These are phyloP conservation scores for Dromiciops gliroides DNA, from an alignment of 2,113 vertebrate species.

Conservation along the genomic window DNA sequence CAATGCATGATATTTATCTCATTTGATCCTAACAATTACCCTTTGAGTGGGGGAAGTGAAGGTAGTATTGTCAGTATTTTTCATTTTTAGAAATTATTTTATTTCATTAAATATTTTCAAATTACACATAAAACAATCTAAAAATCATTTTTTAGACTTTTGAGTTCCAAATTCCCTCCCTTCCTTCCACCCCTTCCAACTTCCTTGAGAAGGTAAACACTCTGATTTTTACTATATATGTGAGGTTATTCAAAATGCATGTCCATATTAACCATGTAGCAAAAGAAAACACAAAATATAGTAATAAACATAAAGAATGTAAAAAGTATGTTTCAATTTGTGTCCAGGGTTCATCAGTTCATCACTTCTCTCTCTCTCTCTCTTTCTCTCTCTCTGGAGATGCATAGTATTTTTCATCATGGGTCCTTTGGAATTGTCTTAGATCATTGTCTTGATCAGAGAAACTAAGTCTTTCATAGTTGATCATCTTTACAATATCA, in stretches of 20 bases:
- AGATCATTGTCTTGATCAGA: no score
- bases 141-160: not conserved
- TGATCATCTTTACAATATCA: no score
- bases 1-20: not conserved
- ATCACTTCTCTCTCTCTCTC: no score
- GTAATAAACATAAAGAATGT: no score
- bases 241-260: not conserved
- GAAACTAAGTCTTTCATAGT: no score
- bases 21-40: not conserved
- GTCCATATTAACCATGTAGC: not conserved
- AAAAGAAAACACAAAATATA: not conserved
- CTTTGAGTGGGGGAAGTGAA: not conserved
- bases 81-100: not conserved
- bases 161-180: not conserved
- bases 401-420: not conserved
- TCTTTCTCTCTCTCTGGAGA: not conserved
- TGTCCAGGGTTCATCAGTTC: not conserved
- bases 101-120: not conserved
- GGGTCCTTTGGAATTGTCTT: no score
- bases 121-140: not conserved
- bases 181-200: not conserved
- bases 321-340: not conserved
- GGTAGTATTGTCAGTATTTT: not conserved
- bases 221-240: not conserved
- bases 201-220: not conserved